Evolutionary conservation across 1,140 invertebrate species (phyloP).

Genomic region (Cephus cinctus): DNA sequence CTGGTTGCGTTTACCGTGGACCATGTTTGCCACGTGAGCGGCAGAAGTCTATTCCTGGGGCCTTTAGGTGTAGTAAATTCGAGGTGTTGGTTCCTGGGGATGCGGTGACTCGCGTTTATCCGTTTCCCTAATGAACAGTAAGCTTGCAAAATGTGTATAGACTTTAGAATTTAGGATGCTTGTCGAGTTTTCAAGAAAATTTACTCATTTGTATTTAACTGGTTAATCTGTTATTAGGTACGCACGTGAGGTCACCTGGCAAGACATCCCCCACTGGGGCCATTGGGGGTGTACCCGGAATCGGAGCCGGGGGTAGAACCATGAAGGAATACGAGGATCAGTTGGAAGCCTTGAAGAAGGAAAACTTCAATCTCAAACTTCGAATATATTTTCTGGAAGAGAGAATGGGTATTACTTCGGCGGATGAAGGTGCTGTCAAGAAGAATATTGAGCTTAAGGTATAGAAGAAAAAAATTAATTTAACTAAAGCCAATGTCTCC

Average conservation of each 20-base stretch:
- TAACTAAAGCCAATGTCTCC: not conserved
- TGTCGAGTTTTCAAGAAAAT: not conserved
- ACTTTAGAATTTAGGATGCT: not conserved
- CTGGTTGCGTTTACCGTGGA: no score
- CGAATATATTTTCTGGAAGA: slow-evolving; percentile 90
- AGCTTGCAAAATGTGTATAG: not conserved
- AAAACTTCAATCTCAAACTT: slow-evolving; percentile 90
- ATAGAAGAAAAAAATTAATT: slow-evolving; percentile 14
- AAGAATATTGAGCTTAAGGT: slow-evolving; percentile 81
- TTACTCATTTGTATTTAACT: not conserved
- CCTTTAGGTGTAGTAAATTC: no score
- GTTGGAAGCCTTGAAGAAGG: slow-evolving; percentile 76
- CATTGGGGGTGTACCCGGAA: slow-evolving; percentile 27
- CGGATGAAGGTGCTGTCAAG: slow-evolving; percentile 65
- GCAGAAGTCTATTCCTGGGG: no score
- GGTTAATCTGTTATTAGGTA: no score
- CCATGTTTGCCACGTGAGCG: no score
- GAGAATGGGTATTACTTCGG: slow-evolving; percentile 66
- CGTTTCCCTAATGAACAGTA: not conserved
- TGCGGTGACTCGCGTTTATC: not conserved
- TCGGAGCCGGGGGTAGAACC: slow-evolving; percentile 60
- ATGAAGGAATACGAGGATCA: slow-evolving; percentile 92
- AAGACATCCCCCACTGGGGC: slow-evolving; percentile 29
- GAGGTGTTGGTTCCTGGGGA: no score
- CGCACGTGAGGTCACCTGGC: slow-evolving; percentile 33